phyloP scores from a whole-genome alignment of 2,888 invertebrate genomes.

The Xestia ashworthii region DNA sequence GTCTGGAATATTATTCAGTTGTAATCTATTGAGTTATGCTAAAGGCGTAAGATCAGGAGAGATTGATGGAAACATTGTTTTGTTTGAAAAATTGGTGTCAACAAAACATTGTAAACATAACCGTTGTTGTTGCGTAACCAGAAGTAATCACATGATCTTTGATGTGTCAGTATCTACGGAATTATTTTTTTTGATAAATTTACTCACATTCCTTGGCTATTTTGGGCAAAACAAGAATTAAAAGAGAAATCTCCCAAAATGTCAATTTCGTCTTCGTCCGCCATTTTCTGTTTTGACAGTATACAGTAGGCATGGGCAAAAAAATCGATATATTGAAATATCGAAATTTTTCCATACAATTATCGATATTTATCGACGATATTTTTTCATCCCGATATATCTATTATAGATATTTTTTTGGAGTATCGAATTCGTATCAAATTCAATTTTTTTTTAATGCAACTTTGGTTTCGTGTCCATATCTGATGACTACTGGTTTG shows the following conservation, averaged over 20 bases:
- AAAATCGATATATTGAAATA: too few species aligned
- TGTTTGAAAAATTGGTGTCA: slow-evolving; percentile 63
- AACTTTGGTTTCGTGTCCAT: too few species aligned
- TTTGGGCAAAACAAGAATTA: slow-evolving; percentile 91
- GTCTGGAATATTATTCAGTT: neutral
- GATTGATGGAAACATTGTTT: slow-evolving; percentile 41
- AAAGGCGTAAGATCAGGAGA: neutral
- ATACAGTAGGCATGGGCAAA: too few species aligned
- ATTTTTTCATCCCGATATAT: too few species aligned
- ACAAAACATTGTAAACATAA: slow-evolving; percentile 70
- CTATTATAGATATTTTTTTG: too few species aligned
- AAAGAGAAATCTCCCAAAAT: slow-evolving; percentile 93
- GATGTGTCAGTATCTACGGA: slow-evolving; percentile 9
- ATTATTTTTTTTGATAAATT: slow-evolving; percentile 13
- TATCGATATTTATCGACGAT: too few species aligned
- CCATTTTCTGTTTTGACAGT: slow-evolving; percentile 87
- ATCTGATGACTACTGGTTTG: too few species aligned
- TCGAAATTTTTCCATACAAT: too few species aligned
- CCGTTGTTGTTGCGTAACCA: slow-evolving; percentile 52
- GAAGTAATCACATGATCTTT: neutral
- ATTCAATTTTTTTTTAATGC: too few species aligned
- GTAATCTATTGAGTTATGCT: neutral
- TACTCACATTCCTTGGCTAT: slow-evolving; percentile 91
- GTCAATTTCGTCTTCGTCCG: slow-evolving; percentile 94
- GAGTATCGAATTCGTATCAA: too few species aligned